Evolutionary conservation across 2,888 invertebrate species (phyloP).

Genomic region (Drosophila prolongata): DNA sequence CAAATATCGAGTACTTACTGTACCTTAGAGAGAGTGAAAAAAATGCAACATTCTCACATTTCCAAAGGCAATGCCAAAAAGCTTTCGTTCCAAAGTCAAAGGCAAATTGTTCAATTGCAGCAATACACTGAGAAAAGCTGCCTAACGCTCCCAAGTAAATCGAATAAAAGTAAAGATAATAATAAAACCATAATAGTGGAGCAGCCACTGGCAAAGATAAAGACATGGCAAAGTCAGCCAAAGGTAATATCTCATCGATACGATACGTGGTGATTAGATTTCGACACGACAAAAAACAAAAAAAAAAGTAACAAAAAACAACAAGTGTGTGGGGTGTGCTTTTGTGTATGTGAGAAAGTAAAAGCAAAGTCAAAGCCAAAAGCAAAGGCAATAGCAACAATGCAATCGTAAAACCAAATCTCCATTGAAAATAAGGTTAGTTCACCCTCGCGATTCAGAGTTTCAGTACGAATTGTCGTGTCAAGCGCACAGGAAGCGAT

Average conservation of each 20-base stretch:
- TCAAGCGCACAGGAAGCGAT: constrained; percentile 66
- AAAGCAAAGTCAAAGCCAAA: constrained; percentile 40
- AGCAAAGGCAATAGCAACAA: constrained; percentile 31
- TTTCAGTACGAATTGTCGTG: constrained; percentile 70
- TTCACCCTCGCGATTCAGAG: constrained; percentile 44
- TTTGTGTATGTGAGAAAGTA: constrained; percentile 47
- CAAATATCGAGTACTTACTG: constrained; percentile 1
- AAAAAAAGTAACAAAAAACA: constrained; percentile 8
- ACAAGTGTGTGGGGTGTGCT: constrained; percentile 12
- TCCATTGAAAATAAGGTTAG: constrained; percentile 65
- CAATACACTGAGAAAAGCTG: constrained; percentile 16
- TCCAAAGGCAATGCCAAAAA: constrained; percentile 37
- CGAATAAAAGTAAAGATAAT: constrained; percentile 1
- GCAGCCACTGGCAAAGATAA: constrained; percentile 36
- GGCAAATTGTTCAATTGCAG: constrained; percentile 51
- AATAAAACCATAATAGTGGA: constrained; percentile 7
- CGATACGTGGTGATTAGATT: constrained; percentile 73
- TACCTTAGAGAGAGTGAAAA: background rate
- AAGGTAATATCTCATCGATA: constrained; percentile 58
- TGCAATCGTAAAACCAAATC: constrained; percentile 48
- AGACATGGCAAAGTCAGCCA: constrained; percentile 49
- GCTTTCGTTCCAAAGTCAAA: constrained; percentile 61
- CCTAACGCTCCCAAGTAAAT: background rate
- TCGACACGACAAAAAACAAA: constrained; percentile 51
- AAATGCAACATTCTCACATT: background rate